Conservation (phyloP, 2,113 vertebrate species). For the Myotis lucifugus region DNA sequence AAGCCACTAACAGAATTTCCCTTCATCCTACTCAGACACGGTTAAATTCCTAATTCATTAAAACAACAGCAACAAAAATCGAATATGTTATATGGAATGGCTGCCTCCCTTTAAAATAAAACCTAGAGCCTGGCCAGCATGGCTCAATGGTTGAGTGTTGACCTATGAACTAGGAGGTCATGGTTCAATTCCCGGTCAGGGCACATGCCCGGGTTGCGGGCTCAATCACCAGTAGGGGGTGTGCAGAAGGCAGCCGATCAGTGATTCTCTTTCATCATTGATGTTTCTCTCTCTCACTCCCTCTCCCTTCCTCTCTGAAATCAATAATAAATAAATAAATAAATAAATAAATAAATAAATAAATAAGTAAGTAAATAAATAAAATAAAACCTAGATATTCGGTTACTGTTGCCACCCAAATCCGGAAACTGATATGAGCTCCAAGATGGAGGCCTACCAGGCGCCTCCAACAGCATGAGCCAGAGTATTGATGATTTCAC, state of each 20-base stretch:
- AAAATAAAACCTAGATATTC: not conserved
- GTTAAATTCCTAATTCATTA: slow-evolving; percentile 5
- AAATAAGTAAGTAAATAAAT: too few species aligned
- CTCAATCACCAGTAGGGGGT: too few species aligned
- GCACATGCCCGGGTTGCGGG: too few species aligned
- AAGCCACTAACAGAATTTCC: not conserved
- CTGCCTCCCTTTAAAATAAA: not conserved
- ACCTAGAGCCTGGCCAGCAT: not conserved
- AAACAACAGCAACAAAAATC: slow-evolving; percentile 17
- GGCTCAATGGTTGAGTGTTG: too few species aligned
- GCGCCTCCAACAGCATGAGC: not conserved
- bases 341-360: too few species aligned
- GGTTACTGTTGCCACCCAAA: not conserved
- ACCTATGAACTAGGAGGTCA: too few species aligned
- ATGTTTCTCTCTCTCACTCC: too few species aligned
- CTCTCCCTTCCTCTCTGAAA: too few species aligned
- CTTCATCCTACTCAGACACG: not conserved
- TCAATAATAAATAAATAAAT: too few species aligned
- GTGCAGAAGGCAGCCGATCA: too few species aligned
- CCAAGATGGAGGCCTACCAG: not conserved
- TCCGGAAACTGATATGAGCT: not conserved
- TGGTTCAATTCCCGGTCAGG: too few species aligned
- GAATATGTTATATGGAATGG: not conserved
- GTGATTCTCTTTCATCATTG: too few species aligned
- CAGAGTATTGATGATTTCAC: not conserved